phyloP scores from a whole-genome alignment of 2,797 vertebrate species.

The Tympanoctomys barrerae region DNA sequence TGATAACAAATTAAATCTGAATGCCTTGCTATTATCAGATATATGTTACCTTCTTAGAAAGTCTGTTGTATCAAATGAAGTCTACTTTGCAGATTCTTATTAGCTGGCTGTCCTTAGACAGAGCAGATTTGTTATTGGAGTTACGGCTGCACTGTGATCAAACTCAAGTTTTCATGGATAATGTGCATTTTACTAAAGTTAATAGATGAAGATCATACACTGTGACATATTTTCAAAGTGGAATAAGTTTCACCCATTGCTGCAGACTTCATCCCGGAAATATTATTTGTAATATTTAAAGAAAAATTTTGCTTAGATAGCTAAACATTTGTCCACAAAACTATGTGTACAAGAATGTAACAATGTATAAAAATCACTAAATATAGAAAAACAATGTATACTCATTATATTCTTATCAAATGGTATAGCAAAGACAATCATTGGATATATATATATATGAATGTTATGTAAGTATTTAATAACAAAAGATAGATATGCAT shows the following conservation, averaged over 20 bases:
- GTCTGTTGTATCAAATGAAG: not conserved
- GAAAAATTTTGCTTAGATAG: not conserved
- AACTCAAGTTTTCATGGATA: not conserved
- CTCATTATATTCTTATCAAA: not conserved
- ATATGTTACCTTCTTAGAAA: not conserved
- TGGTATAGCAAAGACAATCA: not conserved
- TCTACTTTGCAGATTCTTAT: not conserved
- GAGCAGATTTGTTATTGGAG: not conserved
- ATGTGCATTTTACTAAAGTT: not conserved
- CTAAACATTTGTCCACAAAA: not conserved
- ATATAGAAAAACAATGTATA: not conserved
- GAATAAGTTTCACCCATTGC: not conserved
- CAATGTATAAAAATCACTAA: not conserved
- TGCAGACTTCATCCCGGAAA: not conserved
- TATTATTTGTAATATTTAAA: conserved; percentile 23
- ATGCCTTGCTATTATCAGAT: not conserved
- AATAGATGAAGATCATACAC: not conserved
- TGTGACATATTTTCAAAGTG: not conserved
- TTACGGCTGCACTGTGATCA: too few relatives aligned
- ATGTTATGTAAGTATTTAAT: not conserved
- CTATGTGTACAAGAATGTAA: not conserved
- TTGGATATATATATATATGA: not conserved
- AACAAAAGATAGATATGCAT: not conserved
- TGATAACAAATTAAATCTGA: conserved; percentile 20
- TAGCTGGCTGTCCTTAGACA: not conserved